Conservation (phyloP, 2,797 vertebrate species). For the Phoeniculus purpureus region DNA sequence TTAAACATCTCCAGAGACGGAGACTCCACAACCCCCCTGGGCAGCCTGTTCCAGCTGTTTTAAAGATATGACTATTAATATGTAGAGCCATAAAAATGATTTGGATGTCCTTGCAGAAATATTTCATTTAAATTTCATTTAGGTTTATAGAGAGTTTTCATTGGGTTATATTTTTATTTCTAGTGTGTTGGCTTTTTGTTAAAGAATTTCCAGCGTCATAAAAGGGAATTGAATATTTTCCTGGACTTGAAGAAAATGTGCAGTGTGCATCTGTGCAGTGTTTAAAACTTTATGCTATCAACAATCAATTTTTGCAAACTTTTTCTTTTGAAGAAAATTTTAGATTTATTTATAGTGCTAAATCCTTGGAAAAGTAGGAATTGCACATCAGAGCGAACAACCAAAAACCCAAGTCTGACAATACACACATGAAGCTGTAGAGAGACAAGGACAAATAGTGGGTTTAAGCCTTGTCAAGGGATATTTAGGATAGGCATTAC, state of each 20-base stretch:
- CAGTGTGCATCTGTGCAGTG: neutral
- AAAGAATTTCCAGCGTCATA: neutral
- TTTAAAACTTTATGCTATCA: neutral
- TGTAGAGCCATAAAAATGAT: neutral
- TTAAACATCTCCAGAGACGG: no score
- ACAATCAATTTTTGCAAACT: neutral
- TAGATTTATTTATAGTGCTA: neutral
- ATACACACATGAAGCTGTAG: rapidly evolving
- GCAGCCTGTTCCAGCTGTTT: neutral
- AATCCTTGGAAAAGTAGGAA: neutral
- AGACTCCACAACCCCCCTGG: no score
- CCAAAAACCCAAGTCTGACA: neutral
- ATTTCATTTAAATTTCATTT: neutral
- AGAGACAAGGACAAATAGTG: neutral
- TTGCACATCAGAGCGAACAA: neutral
- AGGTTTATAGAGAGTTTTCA: neutral
- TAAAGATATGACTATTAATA: neutral
- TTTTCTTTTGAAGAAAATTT: neutral
- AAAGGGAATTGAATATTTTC: neutral
- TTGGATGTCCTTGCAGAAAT: neutral
- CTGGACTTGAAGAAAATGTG: neutral
- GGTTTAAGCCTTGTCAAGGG: neutral
- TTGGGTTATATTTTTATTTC: neutral
- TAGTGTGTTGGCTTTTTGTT: neutral
- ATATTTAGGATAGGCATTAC: neutral